Base-by-base conservation (phyloP, 2,888 invertebrate species). In the Dorcus hopei region DNA sequence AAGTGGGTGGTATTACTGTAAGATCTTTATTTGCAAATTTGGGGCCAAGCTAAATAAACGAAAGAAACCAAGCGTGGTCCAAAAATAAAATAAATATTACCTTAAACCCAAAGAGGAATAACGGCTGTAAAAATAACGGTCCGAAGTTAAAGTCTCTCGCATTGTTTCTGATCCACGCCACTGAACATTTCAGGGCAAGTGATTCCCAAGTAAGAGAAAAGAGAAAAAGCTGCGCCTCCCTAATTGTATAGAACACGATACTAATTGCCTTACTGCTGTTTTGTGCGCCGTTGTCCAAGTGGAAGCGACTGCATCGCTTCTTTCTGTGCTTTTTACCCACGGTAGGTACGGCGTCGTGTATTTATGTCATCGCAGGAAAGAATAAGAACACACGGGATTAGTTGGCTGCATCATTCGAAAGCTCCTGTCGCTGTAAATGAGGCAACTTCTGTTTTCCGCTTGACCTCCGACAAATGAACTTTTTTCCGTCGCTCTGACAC, bases 231-330 rank as follows among this genome's bases (percentile, higher is more conserved):
- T 66, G 68, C 70, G 70, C 70, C 72, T 73, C 72, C 72, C 74
- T 77, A 77, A 78, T 77, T 77, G 76, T 73, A 74, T 70, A 74
- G 75, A 76, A 77, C 74, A 76, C 72, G 75, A 75, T 77, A 77
- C 77, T 77, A 78, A 78, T 78, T 77, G 77, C 75, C 75, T 74
- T 72, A 71, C 72, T 75, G 73, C 72, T 73, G 74, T 75, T 75
- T 75, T 75, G 74, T 75, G 72, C 70, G 69, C 64, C 65, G 71
- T 69, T 73, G 72, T 72, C 72, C 74, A 72, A 75, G 73, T 73
- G 76, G 72, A 75, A 74, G 68, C 63, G 65, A 64, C 65, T 66
- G 67, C 67, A 64, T 70, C 69, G 68, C 68, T 65, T 64, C 59
- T 64, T 65, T 61, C 66, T 64, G 64, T 65, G 61, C 65, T 65